Evolutionary conservation across 2,113 vertebrate genomes (phyloP).

Genomic region (Albula glossodonta): DNA sequence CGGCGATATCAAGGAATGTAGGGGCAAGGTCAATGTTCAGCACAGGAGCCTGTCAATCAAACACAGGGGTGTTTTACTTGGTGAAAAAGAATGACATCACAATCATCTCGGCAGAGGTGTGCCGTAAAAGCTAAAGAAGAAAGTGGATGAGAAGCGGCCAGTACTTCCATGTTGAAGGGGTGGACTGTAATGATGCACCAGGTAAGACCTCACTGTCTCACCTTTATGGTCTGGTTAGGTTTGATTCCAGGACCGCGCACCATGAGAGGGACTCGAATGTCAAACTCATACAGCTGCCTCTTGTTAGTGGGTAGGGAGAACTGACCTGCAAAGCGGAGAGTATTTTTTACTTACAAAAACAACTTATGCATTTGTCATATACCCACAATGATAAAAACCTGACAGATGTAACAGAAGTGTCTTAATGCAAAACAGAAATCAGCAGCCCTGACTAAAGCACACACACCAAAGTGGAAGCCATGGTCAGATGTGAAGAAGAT

Average conservation of each 20-base stretch:
- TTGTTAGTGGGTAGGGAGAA: slow-evolving; percentile 78
- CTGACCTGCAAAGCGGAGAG: slow-evolving; percentile 61
- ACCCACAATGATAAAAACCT: not conserved
- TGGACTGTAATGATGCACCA: not conserved
- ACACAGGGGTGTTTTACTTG: not conserved
- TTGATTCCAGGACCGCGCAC: slow-evolving; percentile 75
- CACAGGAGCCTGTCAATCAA: slow-evolving; percentile 62
- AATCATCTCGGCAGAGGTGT: too few species aligned
- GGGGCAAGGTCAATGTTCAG: slow-evolving; percentile 73
- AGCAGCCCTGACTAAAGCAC: not conserved
- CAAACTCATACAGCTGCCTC: slow-evolving; percentile 77
- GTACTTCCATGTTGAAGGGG: not conserved
- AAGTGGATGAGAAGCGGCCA: not conserved
- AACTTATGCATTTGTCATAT: not conserved
- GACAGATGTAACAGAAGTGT: not conserved
- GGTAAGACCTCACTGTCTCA: slow-evolving; percentile 26
- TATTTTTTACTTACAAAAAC: too few species aligned
- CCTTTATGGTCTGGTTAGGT: slow-evolving; percentile 66
- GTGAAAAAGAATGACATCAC: not conserved
- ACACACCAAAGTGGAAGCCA: slow-evolving; percentile 75
- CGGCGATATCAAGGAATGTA: slow-evolving; percentile 74
- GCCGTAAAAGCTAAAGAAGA: not conserved
- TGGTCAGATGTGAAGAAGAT: slow-evolving; percentile 77
- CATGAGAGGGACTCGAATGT: slow-evolving; percentile 71
- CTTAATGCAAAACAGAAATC: not conserved